Evolutionary conservation across 1,140 invertebrate species (phyloP), one percentile per base, ranked within the genome.

Genomic region (Nylanderia fulva): DNA sequence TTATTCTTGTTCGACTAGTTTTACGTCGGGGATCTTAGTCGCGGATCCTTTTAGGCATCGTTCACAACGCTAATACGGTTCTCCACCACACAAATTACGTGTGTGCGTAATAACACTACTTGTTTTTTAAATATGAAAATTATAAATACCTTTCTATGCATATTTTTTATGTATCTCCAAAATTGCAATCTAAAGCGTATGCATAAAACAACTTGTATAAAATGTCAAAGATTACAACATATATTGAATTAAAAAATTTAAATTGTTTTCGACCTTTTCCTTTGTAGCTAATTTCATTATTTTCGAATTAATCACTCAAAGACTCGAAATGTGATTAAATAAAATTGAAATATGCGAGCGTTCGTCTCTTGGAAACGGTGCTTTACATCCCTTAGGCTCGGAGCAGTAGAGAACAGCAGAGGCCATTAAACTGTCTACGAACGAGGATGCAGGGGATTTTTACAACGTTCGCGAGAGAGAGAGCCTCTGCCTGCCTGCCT

Each of bases 351-450:
- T 4, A 36, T n/a, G 27, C 11, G 24, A 6, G 63, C n/a, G 7
- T 21, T 66, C n/a, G 2, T 87, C 92, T 87, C 88, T 91, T 92
- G 91, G 87, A 91, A 93, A 92, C 87, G 83, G 82, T 82, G 88
- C 90, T 88, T 92, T 88, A 86, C 88, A 91, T 92, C 88, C 91
- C 92, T 92, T 90, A 89, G 84, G 89, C 86, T 88, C 75, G 84
- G 61, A 76, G 75, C 61, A 80, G 69, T 76, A 58, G 85, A 91
- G 85, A 85, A 90, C 83, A 84, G 85, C 80, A 85, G 91, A 92
- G 93, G 92, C 92, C 93, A 93, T 93, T 93, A 93, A 93, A 93
- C 93, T 92, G 91, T 93, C 91, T 93, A 91, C 90, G 90, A 90
- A 85, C 74, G 87, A 79, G 77, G 63, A 89, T 85, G 86, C 87